A percentile compares a stretch with the other conserved stretches of the same genome.
Conservation (phyloP, 2,113 vertebrate genomes). For the Chamaea fasciata region DNA sequence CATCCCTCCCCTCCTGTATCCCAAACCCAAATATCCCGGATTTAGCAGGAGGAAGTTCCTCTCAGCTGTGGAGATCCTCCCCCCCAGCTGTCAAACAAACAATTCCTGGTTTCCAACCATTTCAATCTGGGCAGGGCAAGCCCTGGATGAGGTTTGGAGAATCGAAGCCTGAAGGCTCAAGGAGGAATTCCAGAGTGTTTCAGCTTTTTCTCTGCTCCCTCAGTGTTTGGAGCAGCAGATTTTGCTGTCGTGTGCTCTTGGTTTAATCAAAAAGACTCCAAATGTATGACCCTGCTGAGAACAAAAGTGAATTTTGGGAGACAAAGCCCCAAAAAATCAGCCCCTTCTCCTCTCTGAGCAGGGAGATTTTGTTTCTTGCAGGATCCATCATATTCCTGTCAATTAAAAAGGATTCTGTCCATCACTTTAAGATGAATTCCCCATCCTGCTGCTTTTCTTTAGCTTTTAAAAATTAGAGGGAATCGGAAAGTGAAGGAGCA, state of each 20-base stretch:
- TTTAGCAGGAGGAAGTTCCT: neutral
- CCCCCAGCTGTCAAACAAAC: neutral
- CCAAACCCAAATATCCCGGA: neutral
- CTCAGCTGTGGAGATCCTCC: neutral
- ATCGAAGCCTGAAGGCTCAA: neutral
- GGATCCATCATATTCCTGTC: neutral
- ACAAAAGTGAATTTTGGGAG: slow-evolving; percentile 33
- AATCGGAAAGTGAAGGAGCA: neutral
- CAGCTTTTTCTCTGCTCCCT: neutral
- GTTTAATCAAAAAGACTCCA: slow-evolving; percentile 20
- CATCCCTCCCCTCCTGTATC: neutral
- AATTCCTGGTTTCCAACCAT: neutral
- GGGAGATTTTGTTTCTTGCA: neutral
- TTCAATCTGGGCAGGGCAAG: neutral
- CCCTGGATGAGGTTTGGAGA: neutral
- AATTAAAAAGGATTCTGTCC: neutral
- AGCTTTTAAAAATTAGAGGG: neutral
- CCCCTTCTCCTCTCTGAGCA: neutral
- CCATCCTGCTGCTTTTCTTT: neutral
- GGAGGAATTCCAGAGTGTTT: slow-evolving; percentile 16
- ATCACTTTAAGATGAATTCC: neutral
- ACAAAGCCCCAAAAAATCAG: neutral
- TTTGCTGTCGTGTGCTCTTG: neutral
- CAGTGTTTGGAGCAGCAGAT: neutral
- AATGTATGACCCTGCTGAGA: neutral